Evolutionary conservation across 1,140 invertebrate species (phyloP).

Genomic region (Penaeus indicus): DNA sequence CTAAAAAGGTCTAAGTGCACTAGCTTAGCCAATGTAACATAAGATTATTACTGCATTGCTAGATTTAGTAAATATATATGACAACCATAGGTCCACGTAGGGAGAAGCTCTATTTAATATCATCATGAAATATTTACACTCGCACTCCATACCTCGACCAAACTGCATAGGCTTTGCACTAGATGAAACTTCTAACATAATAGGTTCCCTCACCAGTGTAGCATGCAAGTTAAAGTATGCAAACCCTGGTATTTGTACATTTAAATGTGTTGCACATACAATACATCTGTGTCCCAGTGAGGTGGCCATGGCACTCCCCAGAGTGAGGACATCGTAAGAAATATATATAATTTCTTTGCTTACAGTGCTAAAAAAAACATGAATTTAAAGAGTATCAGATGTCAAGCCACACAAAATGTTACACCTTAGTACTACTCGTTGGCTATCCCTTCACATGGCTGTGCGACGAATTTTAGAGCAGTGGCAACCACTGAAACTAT

Average conservation of each 20-base stretch:
- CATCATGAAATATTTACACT: neutral
- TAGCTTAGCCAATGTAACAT: neutral
- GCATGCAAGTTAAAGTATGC: neutral
- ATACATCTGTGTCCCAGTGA: constrained; percentile 2
- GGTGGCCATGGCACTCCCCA: neutral
- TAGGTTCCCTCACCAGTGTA: neutral
- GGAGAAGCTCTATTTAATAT: neutral
- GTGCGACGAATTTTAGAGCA: neutral
- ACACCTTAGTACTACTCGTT: constrained; percentile 5
- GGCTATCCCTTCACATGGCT: neutral
- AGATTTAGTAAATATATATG: constrained; percentile 9
- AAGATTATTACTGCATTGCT: constrained; percentile 9
- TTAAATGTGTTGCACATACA: constrained; percentile 8
- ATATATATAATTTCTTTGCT: neutral
- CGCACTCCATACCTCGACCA: constrained; percentile 1
- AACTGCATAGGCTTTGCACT: neutral
- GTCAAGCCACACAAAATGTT: constrained; percentile 2
- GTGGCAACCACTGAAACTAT: constrained; percentile 6
- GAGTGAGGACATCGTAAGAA: neutral
- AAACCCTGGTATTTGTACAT: neutral
- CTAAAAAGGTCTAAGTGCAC: constrained; percentile 1
- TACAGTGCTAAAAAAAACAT: neutral
- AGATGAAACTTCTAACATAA: neutral
- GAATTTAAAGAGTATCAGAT: constrained; percentile 3
- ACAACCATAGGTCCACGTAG: neutral